These are phyloP conservation scores for Ginglymostoma cirratum DNA, from an alignment of 2,113 vertebrate species.

Conservation along the genomic window DNA sequence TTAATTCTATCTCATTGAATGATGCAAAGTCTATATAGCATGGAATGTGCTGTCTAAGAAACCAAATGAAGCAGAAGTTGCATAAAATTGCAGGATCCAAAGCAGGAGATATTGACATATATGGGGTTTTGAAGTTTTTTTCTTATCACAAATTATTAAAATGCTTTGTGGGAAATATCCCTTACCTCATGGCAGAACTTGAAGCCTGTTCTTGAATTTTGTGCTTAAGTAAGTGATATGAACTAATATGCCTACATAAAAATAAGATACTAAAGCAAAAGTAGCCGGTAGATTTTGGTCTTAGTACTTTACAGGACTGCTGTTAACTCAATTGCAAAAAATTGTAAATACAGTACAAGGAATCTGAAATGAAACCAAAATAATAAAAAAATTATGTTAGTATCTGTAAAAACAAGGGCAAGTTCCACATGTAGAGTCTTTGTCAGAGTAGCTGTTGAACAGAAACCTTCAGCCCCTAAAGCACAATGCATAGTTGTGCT, in stretches of 20 bases:
- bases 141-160: background rate
- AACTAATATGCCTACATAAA: background rate
- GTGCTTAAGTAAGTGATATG: background rate
- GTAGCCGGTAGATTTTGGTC: background rate
- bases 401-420: background rate
- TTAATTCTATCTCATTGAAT: too few relatives aligned
- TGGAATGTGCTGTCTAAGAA: too few relatives aligned
- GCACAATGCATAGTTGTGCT: background rate
- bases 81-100: background rate
- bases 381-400: background rate
- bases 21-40: too few relatives aligned
- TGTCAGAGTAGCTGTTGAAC: background rate
- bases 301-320: background rate
- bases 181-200: background rate
- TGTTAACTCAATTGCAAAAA: background rate
- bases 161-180: background rate
- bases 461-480: background rate
- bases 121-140: background rate
- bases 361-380: background rate
- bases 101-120: background rate
- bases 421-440: background rate
- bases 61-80: background rate
- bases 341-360: background rate
- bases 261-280: background rate
- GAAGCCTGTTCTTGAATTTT: background rate